These are phyloP conservation scores for Acanthococcus lagerstroemiae DNA, from an alignment of 2,888 invertebrate species.

Conservation along the genomic window DNA sequence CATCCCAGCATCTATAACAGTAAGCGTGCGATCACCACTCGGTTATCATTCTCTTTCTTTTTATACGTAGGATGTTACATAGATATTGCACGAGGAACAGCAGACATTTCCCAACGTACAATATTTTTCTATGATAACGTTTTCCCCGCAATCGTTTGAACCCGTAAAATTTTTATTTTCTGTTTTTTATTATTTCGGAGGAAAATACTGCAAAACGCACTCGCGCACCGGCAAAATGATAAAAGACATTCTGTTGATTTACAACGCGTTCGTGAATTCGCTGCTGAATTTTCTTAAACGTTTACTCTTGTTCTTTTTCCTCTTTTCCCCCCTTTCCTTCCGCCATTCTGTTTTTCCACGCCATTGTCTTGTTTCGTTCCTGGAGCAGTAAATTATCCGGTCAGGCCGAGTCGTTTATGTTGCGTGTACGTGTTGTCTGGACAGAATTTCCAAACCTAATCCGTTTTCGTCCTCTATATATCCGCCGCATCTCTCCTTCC, in stretches of 20 bases:
- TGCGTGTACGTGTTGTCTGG: not conserved
- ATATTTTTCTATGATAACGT: no score
- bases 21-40: no score
- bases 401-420: not conserved
- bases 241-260: not conserved
- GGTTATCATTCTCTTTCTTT: no score
- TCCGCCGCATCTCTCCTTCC: no score
- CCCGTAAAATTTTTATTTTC: conserved; percentile 1
- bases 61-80: no score
- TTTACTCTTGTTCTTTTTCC: not conserved
- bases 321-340: not conserved
- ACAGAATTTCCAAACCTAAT: not conserved
- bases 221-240: no score
- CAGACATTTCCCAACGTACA: no score
- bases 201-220: no score
- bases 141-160: not conserved
- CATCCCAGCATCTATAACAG: no score
- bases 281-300: not conserved
- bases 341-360: not conserved
- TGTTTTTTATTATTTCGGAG: not conserved
- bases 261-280: not conserved
- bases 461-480: no score
- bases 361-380: not conserved
- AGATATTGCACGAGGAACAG: no score
- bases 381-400: not conserved